Evolutionary conservation across 2,797 vertebrate species (phyloP).

Genomic region (Esox lucius): DNA sequence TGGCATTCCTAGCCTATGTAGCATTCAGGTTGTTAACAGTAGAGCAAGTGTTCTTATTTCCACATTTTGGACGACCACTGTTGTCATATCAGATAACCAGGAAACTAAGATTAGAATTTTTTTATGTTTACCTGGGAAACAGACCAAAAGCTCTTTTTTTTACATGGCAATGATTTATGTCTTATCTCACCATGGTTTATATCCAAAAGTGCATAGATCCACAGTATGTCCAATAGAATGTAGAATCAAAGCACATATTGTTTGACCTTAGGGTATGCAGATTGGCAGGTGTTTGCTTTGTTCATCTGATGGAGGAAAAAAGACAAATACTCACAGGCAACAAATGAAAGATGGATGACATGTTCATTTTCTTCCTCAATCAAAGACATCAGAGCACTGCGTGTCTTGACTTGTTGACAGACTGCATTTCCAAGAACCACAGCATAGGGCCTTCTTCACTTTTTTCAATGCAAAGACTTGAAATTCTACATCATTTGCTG

Average conservation of each 20-base stretch:
- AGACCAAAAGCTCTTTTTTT: no score
- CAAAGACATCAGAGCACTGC: conserved; percentile 24
- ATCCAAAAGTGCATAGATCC: no score
- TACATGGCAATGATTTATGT: no score
- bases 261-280: not conserved
- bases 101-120: not conserved
- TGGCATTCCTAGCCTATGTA: not conserved
- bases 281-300: not conserved
- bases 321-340: conserved; percentile 45
- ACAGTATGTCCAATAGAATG: not conserved
- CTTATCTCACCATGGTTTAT: no score
- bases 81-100: not conserved
- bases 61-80: not conserved
- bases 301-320: conserved; percentile 5
- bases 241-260: not conserved
- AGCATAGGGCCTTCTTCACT: not conserved
- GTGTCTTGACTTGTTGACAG: conserved; percentile 31
- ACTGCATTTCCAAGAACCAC: conserved; percentile 10
- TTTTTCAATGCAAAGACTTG: conserved; percentile 9
- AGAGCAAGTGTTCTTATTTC: not conserved
- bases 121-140: no score
- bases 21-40: not conserved
- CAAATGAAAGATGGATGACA: conserved; percentile 15
- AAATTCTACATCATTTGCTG: conserved; percentile 1
- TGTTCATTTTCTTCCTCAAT: conserved; percentile 36